A percentile compares a stretch with the other conserved stretches of the same genome.
Conservation (phyloP, 2,888 invertebrate genomes). For the Chalcis sispes region DNA sequence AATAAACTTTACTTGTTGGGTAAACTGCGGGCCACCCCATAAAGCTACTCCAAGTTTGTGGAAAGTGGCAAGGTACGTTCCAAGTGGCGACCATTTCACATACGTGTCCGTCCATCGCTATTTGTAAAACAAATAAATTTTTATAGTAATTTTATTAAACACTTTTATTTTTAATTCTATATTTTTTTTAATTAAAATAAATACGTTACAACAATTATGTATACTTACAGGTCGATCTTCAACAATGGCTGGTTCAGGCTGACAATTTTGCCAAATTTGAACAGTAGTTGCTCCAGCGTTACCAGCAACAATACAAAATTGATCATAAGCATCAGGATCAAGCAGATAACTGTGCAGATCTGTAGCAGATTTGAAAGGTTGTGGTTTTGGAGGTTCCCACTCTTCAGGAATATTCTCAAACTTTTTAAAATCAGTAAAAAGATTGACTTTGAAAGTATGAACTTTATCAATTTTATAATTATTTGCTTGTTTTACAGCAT, state of each 20-base stretch:
- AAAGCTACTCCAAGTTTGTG: constrained; percentile 96
- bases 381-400: constrained; percentile 94
- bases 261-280: constrained; percentile 92
- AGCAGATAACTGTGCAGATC: constrained; percentile 95
- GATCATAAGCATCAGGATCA: constrained; percentile 97
- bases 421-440: constrained; percentile 97
- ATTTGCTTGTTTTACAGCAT: constrained; percentile 92
- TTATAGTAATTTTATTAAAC: constrained; percentile 9
- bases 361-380: constrained; percentile 93
- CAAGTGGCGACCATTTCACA: constrained; percentile 97
- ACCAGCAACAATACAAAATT: constrained; percentile 93
- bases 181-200: no score
- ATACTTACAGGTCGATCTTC: constrained; percentile 86
- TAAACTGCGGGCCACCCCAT: constrained; percentile 97
- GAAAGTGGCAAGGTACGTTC: constrained; percentile 97
- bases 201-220: constrained; percentile 22
- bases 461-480: constrained; percentile 97
- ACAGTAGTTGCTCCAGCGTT: constrained; percentile 86
- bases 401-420: constrained; percentile 93
- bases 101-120: constrained; percentile 97
- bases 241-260: constrained; percentile 89
- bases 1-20: constrained; percentile 93
- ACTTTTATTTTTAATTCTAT: no score
- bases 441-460: constrained; percentile 94
- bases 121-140: constrained; percentile 39